Base-by-base conservation (phyloP, 2,113 vertebrate species). In the Ophiodon elongatus region DNA sequence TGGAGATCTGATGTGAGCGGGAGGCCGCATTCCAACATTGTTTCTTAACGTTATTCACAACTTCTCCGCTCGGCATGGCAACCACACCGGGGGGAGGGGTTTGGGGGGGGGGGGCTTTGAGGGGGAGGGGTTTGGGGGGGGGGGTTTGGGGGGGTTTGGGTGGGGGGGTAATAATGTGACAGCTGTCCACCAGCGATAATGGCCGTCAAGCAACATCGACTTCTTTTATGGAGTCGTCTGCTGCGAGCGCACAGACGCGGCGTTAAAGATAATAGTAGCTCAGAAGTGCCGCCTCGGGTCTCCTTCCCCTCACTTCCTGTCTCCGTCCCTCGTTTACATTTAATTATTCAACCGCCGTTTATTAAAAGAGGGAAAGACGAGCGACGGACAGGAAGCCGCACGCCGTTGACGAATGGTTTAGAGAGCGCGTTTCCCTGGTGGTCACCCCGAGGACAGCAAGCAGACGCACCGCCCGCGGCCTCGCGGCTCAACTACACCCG, bases 171-270 rank as follows among this genome's bases (percentile, higher is more conserved):
- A 72, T 35, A n/a, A n/a, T n/a, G n/a, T n/a, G 80, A 80, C 85
- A 87, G 86, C 80, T 88, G 85, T 92, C 90, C 73, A 11, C 70
- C 60, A 6, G 84, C 8, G 67, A 76, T 91, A 87, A 90, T 83
- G 81, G 56, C 8, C 41, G 88, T 79, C 63, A 23, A 17, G 66
- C 65, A 76, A 25, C 78, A 70, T 73, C 72, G 11, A 54, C 19
- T 31, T 5, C 39, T 14, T 60, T n/a, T 2, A 56, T 29, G 10
- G 83, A 85, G 69, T 77, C 68, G 65, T 82, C 74, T 27, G 63
- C 69, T 75, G n/a, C 0, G n/a, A 0, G 65, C 23, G 78, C 78
- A 63, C 68, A 50, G 64, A 76, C 50, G 3, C 43, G 2, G 31
- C 29, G 21, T 69, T 81, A 68, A 85, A 84, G 80, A 83, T 84